phyloP scores from a whole-genome alignment of 2,113 vertebrate genomes.

The Paradisaea rubra region DNA sequence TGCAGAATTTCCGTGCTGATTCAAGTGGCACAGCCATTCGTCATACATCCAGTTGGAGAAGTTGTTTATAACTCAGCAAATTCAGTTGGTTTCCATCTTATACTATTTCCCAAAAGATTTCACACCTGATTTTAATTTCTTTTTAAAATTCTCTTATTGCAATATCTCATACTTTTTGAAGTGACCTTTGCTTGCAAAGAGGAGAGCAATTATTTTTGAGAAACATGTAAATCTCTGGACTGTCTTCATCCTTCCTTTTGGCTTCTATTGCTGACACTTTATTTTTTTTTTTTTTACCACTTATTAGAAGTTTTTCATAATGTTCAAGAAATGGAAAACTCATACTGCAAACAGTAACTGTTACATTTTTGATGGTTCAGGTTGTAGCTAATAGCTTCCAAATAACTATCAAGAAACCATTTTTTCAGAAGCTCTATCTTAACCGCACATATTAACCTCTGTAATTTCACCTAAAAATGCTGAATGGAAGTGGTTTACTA shows the following conservation, averaged over 20 bases:
- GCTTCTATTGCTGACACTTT: neutral
- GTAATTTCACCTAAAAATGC: neutral
- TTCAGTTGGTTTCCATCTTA: neutral
- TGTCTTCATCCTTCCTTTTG: neutral
- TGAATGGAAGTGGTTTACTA: neutral
- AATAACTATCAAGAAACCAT: neutral
- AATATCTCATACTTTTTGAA: neutral
- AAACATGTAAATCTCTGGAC: neutral
- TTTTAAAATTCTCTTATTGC: neutral
- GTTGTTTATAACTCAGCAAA: slow-evolving; percentile 8
- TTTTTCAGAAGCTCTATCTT: neutral
- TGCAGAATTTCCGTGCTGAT: neutral
- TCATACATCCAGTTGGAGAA: neutral
- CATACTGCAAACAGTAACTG: neutral
- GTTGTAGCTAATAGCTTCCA: neutral
- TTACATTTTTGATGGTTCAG: neutral
- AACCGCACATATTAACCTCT: neutral
- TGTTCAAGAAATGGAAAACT: neutral
- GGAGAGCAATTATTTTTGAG: neutral
- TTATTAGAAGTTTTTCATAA: neutral
- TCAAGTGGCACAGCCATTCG: neutral
- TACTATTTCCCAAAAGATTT: neutral
- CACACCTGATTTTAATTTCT: neutral
- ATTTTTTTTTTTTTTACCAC: neutral
- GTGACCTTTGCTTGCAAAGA: neutral